Evolutionary conservation across 2,797 vertebrate genomes (phyloP).

Genomic region (Micropoecilia bifurca): DNA sequence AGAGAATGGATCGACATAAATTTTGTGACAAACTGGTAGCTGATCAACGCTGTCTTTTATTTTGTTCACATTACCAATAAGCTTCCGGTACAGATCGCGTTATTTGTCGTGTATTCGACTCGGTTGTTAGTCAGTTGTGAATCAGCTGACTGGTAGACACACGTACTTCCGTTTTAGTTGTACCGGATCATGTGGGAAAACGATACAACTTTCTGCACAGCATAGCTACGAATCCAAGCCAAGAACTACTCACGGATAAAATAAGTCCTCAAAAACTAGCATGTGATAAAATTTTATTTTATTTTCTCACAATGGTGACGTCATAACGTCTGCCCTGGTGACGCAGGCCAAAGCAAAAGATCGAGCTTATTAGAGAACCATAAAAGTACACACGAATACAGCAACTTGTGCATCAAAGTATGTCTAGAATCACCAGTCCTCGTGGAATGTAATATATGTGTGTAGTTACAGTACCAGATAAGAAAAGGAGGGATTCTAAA

Average conservation of each 20-base stretch:
- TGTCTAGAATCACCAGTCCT: too few relatives aligned
- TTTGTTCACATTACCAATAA: background rate
- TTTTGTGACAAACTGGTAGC: background rate
- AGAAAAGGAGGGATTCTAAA: background rate
- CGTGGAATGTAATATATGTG: too few relatives aligned
- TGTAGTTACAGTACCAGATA: background rate
- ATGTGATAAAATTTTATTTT: background rate
- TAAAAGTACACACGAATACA: background rate
- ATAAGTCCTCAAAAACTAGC: background rate
- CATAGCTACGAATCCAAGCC: background rate
- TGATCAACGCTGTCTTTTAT: constrained; percentile 20
- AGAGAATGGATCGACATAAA: background rate
- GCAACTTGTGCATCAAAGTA: background rate
- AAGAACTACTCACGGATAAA: background rate
- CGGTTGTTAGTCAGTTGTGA: constrained; percentile 8
- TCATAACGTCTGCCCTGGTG: background rate
- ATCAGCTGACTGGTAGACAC: constrained; percentile 75
- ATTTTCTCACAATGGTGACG: background rate
- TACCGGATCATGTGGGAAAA: background rate
- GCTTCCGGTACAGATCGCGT: background rate
- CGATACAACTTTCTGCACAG: too few relatives aligned
- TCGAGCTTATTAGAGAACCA: background rate
- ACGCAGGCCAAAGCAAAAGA: constrained; percentile 65
- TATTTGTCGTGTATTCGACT: rapidly evolving
- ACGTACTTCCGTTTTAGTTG: constrained; percentile 63